These are phyloP conservation scores for Addax nasomaculatus DNA, from an alignment of 2,113 vertebrate species.

Conservation along the genomic window DNA sequence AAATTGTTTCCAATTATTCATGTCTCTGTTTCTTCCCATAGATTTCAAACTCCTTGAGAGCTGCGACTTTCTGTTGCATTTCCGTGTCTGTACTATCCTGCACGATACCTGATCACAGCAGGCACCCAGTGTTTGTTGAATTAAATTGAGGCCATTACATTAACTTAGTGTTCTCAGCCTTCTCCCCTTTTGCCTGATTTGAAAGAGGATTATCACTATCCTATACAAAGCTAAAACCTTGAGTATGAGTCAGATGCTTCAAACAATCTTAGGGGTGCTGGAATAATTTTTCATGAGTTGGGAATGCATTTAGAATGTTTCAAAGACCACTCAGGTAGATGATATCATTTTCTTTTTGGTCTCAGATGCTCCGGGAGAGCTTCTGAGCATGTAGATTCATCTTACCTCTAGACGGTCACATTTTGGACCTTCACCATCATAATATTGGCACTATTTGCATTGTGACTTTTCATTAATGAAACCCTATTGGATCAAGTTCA, in stretches of 20 bases:
- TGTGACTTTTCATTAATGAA: background rate
- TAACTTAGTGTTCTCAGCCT: background rate
- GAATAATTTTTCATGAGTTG: background rate
- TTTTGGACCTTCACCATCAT: background rate
- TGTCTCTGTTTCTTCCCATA: background rate
- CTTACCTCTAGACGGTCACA: background rate
- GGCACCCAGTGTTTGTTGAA: background rate
- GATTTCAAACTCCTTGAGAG: background rate
- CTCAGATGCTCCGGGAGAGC: background rate
- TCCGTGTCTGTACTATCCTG: background rate
- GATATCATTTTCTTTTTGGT: background rate
- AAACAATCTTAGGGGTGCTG: background rate
- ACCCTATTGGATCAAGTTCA: background rate
- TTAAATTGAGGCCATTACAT: background rate
- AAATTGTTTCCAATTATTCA: background rate
- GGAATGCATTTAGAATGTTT: background rate
- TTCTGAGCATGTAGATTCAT: background rate
- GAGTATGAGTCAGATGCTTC: background rate
- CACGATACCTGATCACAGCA: background rate
- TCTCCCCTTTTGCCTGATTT: background rate
- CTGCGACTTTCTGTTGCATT: background rate
- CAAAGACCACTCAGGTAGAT: background rate
- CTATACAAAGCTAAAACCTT: background rate
- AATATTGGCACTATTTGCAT: background rate
- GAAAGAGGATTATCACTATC: background rate